phyloP scores from a whole-genome alignment of 2,113 vertebrate genomes.

The Dasyornis broadbenti region DNA sequence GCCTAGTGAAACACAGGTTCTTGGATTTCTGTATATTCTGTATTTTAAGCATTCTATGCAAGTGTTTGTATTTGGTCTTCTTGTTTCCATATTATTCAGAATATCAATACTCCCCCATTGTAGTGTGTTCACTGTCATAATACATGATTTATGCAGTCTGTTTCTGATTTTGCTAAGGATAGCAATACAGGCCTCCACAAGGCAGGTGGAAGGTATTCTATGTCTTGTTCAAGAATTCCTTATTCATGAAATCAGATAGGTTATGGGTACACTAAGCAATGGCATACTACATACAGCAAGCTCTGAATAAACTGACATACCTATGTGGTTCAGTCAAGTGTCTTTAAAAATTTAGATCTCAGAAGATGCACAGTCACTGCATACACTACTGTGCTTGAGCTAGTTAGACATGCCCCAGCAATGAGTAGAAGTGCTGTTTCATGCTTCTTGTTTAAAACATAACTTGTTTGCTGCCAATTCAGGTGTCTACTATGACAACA shows the following conservation, averaged over 20 bases:
- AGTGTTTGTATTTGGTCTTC: not conserved
- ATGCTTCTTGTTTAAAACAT: not conserved
- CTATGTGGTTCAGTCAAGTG: not conserved
- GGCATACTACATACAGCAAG: not conserved
- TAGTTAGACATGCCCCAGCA: not conserved
- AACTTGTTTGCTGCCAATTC: not conserved
- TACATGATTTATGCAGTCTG: not conserved
- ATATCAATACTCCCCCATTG: not conserved
- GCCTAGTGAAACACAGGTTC: not conserved
- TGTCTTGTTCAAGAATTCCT: not conserved
- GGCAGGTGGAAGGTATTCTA: not conserved
- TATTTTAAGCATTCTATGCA: not conserved
- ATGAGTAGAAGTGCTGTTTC: not conserved
- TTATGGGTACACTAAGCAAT: not conserved
- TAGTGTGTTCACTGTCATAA: not conserved
- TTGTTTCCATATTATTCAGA: not conserved
- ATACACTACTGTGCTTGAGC: not conserved
- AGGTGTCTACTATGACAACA: not conserved
- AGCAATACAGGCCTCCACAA: not conserved
- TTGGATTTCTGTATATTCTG: not conserved
- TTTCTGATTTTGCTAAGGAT: not conserved
- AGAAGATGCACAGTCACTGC: not conserved
- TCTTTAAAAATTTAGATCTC: not conserved
- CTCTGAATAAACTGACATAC: not conserved
- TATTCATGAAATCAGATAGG: not conserved